Percentiles rank a stretch among this genome's conserved stretches.
Conservation (phyloP, 2,113 vertebrate genomes). For the Halichoerus grypus region DNA sequence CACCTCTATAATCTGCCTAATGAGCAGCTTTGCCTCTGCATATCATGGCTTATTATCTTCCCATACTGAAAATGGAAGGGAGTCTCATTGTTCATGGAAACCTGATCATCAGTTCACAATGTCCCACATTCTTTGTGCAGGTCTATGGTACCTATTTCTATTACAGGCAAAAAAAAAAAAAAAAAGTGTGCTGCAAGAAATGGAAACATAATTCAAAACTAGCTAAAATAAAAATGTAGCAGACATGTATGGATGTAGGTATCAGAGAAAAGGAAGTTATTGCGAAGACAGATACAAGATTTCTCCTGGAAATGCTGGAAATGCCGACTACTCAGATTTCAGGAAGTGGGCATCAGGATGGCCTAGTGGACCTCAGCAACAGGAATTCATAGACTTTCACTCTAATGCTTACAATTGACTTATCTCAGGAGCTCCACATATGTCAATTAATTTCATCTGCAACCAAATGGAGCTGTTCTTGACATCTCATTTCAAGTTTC, state of each 20-base stretch:
- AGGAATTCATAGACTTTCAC: background rate
- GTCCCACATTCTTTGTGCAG: background rate
- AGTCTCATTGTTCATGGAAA: background rate
- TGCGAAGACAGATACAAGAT: background rate
- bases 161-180: background rate
- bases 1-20: background rate
- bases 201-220: slow-evolving; percentile 46
- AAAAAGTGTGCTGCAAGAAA: background rate
- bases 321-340: background rate
- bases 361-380: background rate
- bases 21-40: background rate
- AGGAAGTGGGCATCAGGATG: background rate
- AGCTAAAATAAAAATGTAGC: background rate
- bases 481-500: background rate
- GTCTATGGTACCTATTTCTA: background rate
- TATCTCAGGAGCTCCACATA: background rate
- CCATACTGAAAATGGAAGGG: background rate
- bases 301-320: background rate
- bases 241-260: background rate
- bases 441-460: background rate
- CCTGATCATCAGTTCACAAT: background rate
- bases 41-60: background rate
- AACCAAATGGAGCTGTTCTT: background rate
- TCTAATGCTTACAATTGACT: background rate
- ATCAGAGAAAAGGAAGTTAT: background rate